Percentiles rank a stretch among this genome's conserved stretches.
phyloP scores from a whole-genome alignment of 2,113 vertebrate genomes.

The Myiopsitta monachus region DNA sequence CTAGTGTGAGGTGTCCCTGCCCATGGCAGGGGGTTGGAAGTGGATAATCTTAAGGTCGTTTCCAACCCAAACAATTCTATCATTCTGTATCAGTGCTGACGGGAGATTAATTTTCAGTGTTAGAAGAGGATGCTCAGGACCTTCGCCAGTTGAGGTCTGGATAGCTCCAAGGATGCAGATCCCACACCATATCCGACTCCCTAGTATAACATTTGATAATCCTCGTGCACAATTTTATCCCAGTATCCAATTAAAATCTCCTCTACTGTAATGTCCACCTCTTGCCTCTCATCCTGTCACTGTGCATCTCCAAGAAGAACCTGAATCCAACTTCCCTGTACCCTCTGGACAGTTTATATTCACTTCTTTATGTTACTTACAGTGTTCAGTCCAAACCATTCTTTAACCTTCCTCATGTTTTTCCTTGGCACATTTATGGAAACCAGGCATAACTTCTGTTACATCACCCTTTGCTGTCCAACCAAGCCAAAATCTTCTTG shows the following conservation, averaged over 20 bases:
- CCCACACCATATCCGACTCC: background rate
- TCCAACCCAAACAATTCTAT: background rate
- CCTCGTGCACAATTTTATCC: rapidly evolving
- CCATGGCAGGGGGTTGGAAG: background rate
- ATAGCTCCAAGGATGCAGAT: background rate
- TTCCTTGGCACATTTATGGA: rapidly evolving
- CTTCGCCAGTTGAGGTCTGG: background rate
- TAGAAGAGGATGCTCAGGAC: background rate
- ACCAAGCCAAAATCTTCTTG: background rate
- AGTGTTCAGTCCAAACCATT: background rate
- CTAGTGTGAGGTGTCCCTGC: background rate
- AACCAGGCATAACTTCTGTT: background rate
- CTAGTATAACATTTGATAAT: background rate
- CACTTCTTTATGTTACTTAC: background rate
- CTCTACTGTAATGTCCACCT: background rate
- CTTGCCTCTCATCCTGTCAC: background rate
- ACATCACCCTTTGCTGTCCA: background rate
- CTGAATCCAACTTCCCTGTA: background rate
- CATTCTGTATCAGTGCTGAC: rapidly evolving
- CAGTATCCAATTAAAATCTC: background rate
- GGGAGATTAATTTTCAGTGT: background rate
- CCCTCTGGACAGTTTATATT: background rate
- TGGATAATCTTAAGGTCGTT: background rate
- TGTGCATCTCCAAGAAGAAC: background rate
- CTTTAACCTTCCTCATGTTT: background rate